These are phyloP conservation scores for Periophthalmodon schlosseri DNA, from an alignment of 2,113 vertebrate species.

Conservation along the genomic window DNA sequence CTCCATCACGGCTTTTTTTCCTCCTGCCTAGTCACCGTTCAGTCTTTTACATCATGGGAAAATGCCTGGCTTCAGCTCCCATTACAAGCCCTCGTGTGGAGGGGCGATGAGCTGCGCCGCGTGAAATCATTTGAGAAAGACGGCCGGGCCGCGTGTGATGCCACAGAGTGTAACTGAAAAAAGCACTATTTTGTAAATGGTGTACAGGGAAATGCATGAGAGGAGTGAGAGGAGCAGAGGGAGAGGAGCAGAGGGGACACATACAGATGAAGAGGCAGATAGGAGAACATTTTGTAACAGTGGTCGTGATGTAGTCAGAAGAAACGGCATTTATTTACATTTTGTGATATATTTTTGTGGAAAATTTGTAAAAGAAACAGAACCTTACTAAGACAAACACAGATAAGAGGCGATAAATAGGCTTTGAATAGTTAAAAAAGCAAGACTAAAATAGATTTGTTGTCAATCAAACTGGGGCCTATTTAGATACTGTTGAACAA, in stretches of 20 bases:
- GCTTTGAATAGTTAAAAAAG: too few relatives aligned
- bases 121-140: slow-evolving; percentile 3
- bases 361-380: too few relatives aligned
- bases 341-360: too few relatives aligned
- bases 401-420: too few relatives aligned
- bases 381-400: too few relatives aligned
- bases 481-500: too few relatives aligned
- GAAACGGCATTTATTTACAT: too few relatives aligned
- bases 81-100: neutral
- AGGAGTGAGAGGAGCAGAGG: too few relatives aligned
- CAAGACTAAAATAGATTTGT: too few relatives aligned
- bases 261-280: neutral
- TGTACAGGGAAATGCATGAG: too few relatives aligned
- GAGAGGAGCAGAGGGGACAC: neutral
- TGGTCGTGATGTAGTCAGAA: too few relatives aligned
- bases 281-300: neutral
- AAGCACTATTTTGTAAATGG: neutral
- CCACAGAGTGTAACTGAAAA: neutral
- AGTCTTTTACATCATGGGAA: neutral
- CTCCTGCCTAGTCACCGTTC: neutral
- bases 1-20: neutral
- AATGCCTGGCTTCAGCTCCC: neutral
- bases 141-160: neutral
- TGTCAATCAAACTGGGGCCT: too few relatives aligned
- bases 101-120: neutral